These are phyloP conservation scores for Parnassius apollo DNA, from an alignment of 2,888 invertebrate genomes.

Conservation along the genomic window DNA sequence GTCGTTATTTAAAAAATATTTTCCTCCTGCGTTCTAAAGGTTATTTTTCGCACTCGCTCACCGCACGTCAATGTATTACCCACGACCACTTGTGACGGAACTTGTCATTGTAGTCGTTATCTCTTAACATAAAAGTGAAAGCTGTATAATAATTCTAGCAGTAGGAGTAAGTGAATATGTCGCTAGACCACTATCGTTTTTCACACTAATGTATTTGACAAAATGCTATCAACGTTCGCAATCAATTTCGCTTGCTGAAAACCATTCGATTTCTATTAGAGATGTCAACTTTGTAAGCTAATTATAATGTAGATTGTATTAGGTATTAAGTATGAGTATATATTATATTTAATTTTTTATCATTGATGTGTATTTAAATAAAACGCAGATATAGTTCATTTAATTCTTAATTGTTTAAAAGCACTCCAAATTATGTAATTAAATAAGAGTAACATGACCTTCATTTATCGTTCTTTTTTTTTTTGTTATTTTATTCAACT, in stretches of 20 bases:
- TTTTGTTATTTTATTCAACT: too few species aligned
- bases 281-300: background rate
- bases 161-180: background rate
- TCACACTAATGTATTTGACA: slow-evolving; percentile 3
- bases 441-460: too few species aligned
- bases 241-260: background rate
- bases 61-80: background rate
- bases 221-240: background rate
- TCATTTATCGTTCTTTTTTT: too few species aligned
- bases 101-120: slow-evolving; percentile 24
- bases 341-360: too few species aligned
- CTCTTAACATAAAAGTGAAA: slow-evolving; percentile 25
- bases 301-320: too few species aligned
- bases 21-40: too few species aligned
- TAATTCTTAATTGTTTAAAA: too few species aligned
- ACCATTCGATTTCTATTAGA: background rate
- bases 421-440: too few species aligned
- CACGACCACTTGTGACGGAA: slow-evolving; percentile 6
- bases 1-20: too few species aligned
- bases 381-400: too few species aligned
- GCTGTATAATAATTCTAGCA: slow-evolving; percentile 19
- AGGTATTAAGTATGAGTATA: too few species aligned
- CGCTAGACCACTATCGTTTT: slow-evolving; percentile 1
- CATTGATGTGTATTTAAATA: too few species aligned
- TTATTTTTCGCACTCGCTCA: background rate